Evolutionary conservation across 53 echinoderm and acorn worm genomes (phyloP).

Genomic region (Glandiceps talaboti): DNA sequence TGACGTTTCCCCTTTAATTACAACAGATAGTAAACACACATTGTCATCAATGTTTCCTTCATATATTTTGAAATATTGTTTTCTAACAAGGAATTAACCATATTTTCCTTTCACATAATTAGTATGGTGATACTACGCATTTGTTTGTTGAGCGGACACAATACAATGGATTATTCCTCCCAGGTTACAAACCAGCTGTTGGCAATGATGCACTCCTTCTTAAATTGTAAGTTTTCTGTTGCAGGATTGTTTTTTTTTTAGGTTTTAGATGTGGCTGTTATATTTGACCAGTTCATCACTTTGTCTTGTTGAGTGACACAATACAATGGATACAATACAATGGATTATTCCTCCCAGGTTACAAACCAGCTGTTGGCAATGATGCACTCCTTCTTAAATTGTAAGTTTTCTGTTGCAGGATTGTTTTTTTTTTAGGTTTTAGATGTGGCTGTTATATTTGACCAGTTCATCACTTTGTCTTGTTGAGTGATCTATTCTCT

Average conservation of each 20-base stretch:
- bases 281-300: too few relatives aligned
- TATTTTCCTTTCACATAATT: conserved; percentile 5
- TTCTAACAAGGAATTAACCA: background rate
- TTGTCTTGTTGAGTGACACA: too few relatives aligned
- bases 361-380: conserved; percentile 33
- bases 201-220: conserved; percentile 31
- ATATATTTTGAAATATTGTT: too few relatives aligned
- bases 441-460: too few relatives aligned
- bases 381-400: conserved; percentile 36
- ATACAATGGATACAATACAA: conserved; percentile 29
- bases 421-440: too few relatives aligned
- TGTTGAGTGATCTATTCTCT: too few relatives aligned
- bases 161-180: conserved; percentile 63
- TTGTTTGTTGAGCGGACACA: conserved; percentile 55
- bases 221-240: conserved; percentile 42
- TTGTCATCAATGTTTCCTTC: too few relatives aligned
- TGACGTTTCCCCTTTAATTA: too few relatives aligned
- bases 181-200: conserved; percentile 49
- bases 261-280: too few relatives aligned
- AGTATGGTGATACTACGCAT: conserved; percentile 95
- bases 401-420: conserved; percentile 34
- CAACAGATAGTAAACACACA: too few relatives aligned
- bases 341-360: conserved; percentile 70
- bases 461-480: too few relatives aligned
- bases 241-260: background rate